Percentiles rank a stretch among this genome's conserved stretches.
phyloP scores from a whole-genome alignment of 1,140 invertebrate species.

The Ceratina calcarata region DNA sequence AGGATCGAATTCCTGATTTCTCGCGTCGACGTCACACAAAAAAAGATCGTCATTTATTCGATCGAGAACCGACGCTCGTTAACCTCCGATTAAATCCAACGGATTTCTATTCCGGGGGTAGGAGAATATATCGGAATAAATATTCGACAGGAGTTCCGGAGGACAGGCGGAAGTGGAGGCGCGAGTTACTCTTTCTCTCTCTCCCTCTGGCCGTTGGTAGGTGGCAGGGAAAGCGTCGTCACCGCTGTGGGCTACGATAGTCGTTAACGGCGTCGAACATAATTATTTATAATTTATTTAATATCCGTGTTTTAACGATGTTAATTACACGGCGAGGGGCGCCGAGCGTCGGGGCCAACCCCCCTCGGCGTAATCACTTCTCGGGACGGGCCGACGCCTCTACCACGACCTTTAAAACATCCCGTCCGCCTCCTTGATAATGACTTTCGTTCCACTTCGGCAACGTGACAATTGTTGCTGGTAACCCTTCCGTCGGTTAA shows the following conservation, averaged over 20 bases:
- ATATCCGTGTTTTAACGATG: conserved; percentile 65
- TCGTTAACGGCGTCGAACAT: conserved; percentile 61
- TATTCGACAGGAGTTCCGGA: neutral
- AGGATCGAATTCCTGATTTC: conserved; percentile 15
- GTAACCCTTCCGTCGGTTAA: neutral
- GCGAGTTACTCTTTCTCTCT: neutral
- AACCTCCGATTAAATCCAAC: conserved; percentile 16
- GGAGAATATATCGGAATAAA: conserved; percentile 8
- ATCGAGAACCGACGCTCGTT: conserved; percentile 28
- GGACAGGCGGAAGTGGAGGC: neutral
- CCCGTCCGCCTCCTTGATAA: conserved; percentile 53
- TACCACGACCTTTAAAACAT: conserved; percentile 23
- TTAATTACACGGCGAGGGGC: conserved; percentile 54
- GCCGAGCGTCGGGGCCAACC: conserved; percentile 10
- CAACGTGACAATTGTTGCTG: conserved; percentile 47
- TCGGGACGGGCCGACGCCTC: conserved; percentile 14
- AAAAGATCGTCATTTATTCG: neutral
- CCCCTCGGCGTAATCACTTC: conserved; percentile 56
- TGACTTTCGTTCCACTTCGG: conserved; percentile 52
- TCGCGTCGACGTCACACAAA: neutral
- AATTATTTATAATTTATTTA: conserved; percentile 72
- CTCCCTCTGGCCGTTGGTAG: neutral
- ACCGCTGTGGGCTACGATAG: conserved; percentile 40
- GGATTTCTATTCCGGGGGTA: neutral
- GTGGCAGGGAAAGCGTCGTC: conserved; percentile 35